Evolutionary conservation across 2,797 vertebrate genomes (phyloP), one percentile per base, ranked within the genome.

Genomic region (Nyctalus aviator): DNA sequence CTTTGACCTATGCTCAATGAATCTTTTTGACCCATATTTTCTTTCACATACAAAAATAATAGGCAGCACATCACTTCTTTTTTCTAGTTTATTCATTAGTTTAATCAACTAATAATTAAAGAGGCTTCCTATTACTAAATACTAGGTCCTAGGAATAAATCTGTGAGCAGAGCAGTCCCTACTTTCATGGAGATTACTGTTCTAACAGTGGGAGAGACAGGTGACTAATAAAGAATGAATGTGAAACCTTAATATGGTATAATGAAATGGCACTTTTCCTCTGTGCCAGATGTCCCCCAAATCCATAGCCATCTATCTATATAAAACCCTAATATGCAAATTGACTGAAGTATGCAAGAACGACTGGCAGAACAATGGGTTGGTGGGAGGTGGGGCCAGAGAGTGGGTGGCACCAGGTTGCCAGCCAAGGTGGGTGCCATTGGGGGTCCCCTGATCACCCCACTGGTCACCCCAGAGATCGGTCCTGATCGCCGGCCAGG

Each of bases 1-100:
- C 78, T 97, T 89, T 97, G 94, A 97, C 95, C 95, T 96, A 82
- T 90, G 95, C 68, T 94, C 95, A 85, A 64, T 27, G 55, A 88
- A 93, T 94, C 84, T 96, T 92, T 62, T 93, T 94, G 84, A 91
- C 64, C 68, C 53, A 62, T 85, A 94, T 96, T 96, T 96, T 78
- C 95, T 48, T 94, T 93, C 48, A 93, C 55, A 81, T 30, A 30
- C 25, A 79, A 84, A 92, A 96, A 73, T 32, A 77, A n/a, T 62
- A 72, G 23, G 81, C 53, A 82, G 44, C 17, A 23, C 44, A 73
- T 57, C 73, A 53, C 78, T 64, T 35, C 76, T 91, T 95, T 82
- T 94, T 72, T 35, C 73, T 83, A 48, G n/a, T 81, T 93, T 78
- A 88, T 88, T 94, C 88, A 82, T 73, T 79, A 83, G 86, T 81